These are phyloP conservation scores for Plutella xylostella DNA, from an alignment of 2,888 invertebrate genomes.

Conservation along the genomic window DNA sequence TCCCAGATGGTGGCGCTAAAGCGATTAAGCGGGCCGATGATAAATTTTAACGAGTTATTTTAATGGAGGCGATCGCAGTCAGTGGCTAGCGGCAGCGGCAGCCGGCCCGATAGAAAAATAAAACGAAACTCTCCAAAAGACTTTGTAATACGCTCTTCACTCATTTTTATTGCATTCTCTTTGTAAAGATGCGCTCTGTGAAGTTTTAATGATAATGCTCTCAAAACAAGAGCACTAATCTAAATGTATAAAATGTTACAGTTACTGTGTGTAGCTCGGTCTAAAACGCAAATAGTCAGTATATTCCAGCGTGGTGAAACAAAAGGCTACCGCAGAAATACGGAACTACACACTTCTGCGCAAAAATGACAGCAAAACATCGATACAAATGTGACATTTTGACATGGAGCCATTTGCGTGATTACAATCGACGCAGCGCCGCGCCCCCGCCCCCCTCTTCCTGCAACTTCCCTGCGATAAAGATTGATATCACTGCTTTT, in stretches of 20 bases:
- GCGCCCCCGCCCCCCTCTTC: slow-evolving; percentile 52
- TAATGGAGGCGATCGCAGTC: slow-evolving; percentile 68
- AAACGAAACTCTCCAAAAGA: slow-evolving; percentile 54
- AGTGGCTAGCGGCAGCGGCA: slow-evolving; percentile 51
- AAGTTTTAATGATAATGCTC: slow-evolving; percentile 28
- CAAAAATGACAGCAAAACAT: slow-evolving; percentile 50
- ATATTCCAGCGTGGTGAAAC: slow-evolving; percentile 9
- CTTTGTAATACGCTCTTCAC: slow-evolving; percentile 27
- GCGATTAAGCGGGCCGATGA: slow-evolving; percentile 70
- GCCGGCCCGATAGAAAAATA: slow-evolving; percentile 65
- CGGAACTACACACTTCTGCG: slow-evolving; percentile 25
- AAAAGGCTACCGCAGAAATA: slow-evolving; percentile 13
- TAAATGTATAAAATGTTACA: no score
- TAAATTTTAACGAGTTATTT: slow-evolving; percentile 71
- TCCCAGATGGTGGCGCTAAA: slow-evolving; percentile 69
- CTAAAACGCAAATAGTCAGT: not conserved
- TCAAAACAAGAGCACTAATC: not conserved
- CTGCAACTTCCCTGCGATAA: slow-evolving; percentile 64
- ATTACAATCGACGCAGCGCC: slow-evolving; percentile 66
- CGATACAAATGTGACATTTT: slow-evolving; percentile 63
- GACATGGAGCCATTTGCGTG: slow-evolving; percentile 67
- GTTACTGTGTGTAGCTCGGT: no score
- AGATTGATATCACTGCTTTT: slow-evolving; percentile 62
- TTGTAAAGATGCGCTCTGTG: slow-evolving; percentile 18
- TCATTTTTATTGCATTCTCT: slow-evolving; percentile 7